A percentile compares a stretch with the other conserved stretches of the same genome.
phyloP scores from a whole-genome alignment of 2,113 vertebrate species.

The Xenopus laevis region DNA sequence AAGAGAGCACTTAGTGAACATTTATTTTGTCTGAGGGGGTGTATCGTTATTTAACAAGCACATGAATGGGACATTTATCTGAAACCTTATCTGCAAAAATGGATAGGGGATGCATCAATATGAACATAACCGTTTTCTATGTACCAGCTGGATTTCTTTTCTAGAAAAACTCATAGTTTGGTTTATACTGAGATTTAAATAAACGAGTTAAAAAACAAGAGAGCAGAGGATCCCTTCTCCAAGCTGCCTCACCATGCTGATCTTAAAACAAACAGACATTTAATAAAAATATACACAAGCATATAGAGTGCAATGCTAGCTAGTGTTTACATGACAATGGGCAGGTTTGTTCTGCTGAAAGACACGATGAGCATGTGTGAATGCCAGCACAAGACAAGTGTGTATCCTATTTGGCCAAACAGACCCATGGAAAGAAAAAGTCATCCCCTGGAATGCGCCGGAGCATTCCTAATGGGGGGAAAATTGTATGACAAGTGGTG shows the following conservation, averaged over 20 bases:
- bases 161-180: neutral
- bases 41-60: too few species aligned
- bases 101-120: too few species aligned
- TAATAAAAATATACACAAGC: constrained; percentile 20
- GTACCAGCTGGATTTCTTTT: constrained; percentile 13
- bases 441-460: constrained; percentile 59
- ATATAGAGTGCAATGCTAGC: neutral
- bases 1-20: too few species aligned
- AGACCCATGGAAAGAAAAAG: constrained; percentile 58
- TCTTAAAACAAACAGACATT: constrained; percentile 24
- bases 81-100: too few species aligned
- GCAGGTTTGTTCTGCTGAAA: constrained; percentile 12
- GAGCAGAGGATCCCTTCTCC: constrained; percentile 9
- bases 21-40: too few species aligned
- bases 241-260: neutral
- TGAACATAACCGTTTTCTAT: too few species aligned
- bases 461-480: constrained; percentile 70
- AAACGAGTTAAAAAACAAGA: constrained; percentile 2
- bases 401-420: constrained; percentile 41
- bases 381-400: neutral
- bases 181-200: constrained; percentile 3
- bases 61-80: too few species aligned
- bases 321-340: neutral
- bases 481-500: constrained; percentile 67
- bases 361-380: constrained; percentile 8